Evolutionary conservation across 2,888 invertebrate species (phyloP), one percentile per base, ranked within the genome.

Genomic region (Lymantria dispar): DNA sequence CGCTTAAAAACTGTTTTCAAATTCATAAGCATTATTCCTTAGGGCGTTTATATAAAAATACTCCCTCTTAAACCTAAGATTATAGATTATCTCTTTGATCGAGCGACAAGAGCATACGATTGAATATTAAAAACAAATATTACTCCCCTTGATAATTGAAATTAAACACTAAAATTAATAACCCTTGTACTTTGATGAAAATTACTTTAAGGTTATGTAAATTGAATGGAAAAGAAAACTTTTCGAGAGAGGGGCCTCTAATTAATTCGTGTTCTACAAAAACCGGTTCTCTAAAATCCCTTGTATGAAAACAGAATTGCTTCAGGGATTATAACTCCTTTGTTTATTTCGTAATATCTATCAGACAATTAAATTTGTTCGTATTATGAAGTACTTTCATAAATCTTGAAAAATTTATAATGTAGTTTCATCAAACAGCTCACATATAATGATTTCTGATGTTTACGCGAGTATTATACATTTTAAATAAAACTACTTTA

Each of bases 41-140:
- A n/a, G n/a, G n/a, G n/a, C 3, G 22, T 22, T 22, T 22, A 3
- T 2, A 22, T 22, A 22, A 22, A 22, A 2, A 3, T 22, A 22
- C n/a, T n/a, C n/a, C n/a, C n/a, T 22, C 22, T 22, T 5, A 22
- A 22, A 5, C 22, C 5, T 22, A 22, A 3, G 22, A 22, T 22
- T 22, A 22, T 22, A 22, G 22, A 22, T 22, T 22, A 3, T 22
- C 22, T 22, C 22, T 22, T 22, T 3, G 22, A 22, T 22, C 22
- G 2, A 22, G 22, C 5, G 22, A 22, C 5, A 22, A 22, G 22
- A 22, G 22, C 22, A 22, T 22, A 22, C 22, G 22, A 22, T 52
- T 64, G 54, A 63, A 63, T 64, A 61, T 59, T 52, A 45, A 33
- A 9, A 36, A 36, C n/a, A 36, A n/a, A 9, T 36, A n/a, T 36